Conservation (phyloP, 92 coral and sea anemone species). For the Epizoanthus fatuus region DNA sequence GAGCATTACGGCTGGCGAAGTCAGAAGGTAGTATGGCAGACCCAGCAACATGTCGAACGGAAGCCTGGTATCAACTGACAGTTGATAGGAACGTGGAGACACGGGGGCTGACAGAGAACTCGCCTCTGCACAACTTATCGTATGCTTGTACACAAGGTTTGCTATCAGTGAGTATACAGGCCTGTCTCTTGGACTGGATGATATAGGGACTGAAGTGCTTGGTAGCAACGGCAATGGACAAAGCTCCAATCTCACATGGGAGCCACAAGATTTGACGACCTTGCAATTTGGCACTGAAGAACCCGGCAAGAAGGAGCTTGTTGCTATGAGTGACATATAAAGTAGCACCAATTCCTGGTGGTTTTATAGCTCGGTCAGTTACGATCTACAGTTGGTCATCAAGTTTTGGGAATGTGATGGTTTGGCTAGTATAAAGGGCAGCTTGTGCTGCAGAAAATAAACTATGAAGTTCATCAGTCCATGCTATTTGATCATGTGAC, state of each 20-base stretch:
- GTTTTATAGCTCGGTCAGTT: not conserved
- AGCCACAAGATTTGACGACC: not conserved
- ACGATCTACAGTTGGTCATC: too few species aligned
- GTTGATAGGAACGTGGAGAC: too few species aligned
- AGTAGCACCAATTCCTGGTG: not conserved
- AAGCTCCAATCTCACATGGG: not conserved
- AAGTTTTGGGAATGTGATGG: too few species aligned
- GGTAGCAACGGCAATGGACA: constrained; percentile 1
- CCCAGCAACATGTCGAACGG: too few species aligned
- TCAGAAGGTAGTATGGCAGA: too few species aligned
- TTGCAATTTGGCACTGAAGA: constrained; percentile 4
- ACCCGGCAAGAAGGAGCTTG: not conserved
- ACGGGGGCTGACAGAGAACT: not conserved
- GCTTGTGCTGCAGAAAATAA: too few species aligned
- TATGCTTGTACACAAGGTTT: constrained; percentile 18
- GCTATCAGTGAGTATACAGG: not conserved
- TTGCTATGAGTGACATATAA: not conserved
- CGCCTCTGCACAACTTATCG: not conserved
- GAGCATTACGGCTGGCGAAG: too few species aligned
- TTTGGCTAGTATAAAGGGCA: too few species aligned
- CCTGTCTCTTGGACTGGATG: too few species aligned
- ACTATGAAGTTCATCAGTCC: too few species aligned
- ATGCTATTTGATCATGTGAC: too few species aligned
- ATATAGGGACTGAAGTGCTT: not conserved
- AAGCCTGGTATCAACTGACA: too few species aligned